These are phyloP conservation scores for Zaprionus africanus DNA, from an alignment of 1,140 invertebrate genomes.

Conservation along the genomic window DNA sequence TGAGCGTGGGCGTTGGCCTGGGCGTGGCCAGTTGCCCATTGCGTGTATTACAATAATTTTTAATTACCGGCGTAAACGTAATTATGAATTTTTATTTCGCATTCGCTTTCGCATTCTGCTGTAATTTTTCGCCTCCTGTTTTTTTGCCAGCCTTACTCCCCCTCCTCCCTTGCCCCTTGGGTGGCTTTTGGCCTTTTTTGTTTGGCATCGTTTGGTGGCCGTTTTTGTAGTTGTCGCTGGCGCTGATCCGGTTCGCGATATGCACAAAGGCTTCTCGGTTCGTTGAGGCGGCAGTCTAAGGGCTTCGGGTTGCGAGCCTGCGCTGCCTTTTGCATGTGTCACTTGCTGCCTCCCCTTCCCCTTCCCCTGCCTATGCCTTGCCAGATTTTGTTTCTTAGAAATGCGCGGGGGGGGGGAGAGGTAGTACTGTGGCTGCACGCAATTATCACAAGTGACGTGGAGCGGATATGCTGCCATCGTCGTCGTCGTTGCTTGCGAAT, in stretches of 20 bases:
- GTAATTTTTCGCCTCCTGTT: conserved; percentile 15
- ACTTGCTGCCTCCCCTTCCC: conserved; percentile 2
- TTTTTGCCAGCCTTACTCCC: conserved; percentile 5
- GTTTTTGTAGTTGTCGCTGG: conserved; percentile 60
- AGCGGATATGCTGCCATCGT: conserved; percentile 74
- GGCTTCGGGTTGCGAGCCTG: conserved; percentile 38
- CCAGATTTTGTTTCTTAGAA: conserved; percentile 77
- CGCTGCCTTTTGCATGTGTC: conserved; percentile 50
- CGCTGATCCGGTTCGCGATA: conserved; percentile 77
- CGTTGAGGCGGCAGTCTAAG: conserved; percentile 43
- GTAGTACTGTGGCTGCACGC: conserved; percentile 61
- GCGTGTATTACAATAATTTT: conserved; percentile 84
- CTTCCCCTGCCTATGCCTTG: conserved; percentile 34
- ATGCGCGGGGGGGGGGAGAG: background rate
- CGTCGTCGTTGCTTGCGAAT: conserved; percentile 56
- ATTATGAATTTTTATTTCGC: conserved; percentile 84
- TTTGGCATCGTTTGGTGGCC: conserved; percentile 37
- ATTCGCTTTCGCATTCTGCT: conserved; percentile 45
- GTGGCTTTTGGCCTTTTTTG: conserved; percentile 32
- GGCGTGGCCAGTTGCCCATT: conserved; percentile 70
- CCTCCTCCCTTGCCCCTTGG: too few relatives aligned
- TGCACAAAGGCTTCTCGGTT: conserved; percentile 78
- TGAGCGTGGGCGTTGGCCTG: conserved; percentile 3
- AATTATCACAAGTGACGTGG: conserved; percentile 82
- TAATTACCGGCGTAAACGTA: conserved; percentile 84